Evolutionary conservation across 2,797 vertebrate genomes (phyloP), one percentile per base, ranked within the genome.

Genomic region (Limosa lapponica): DNA sequence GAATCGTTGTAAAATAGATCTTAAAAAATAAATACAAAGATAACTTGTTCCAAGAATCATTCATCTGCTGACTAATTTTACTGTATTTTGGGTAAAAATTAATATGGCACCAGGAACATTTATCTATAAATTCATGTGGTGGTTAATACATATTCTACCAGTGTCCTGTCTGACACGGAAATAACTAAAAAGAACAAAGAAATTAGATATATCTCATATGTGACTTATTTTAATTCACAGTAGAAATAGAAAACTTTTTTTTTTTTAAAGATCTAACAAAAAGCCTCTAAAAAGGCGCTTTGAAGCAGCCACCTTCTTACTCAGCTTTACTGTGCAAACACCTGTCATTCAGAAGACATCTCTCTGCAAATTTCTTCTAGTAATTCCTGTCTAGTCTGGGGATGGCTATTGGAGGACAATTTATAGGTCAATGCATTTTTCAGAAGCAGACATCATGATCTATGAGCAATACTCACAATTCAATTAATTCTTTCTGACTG

Each of bases 11-110:
- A 80, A 90, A 90, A 90, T 18, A 74, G 18, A 58, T 8, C 37
- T 87, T 73, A 59, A 82, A 77, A 80, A 82, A 69, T 19, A 88
- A 85, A 91, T 41, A 46, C 8, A 67, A 67, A 85, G 36, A 80
- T 58, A 92, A 64, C 39, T 65, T 88, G 52, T 95, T 96, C 75
- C 71, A 95, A 75, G 64, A 86, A 28, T 92, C 91, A 93, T 52
- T 95, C 71, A 89, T 82, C 70, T 94, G 22, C 55, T 86, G 72
- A 95, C 91, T 11, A 87, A 94, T 90, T 97, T 96, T 92, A 93
- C 72, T 88, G 49, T n/a, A 79, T 91, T 90, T 82, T 95, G 65
- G 78, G 80, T 89, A 93, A 93, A 97, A 96, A 79, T 64, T 75
- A 91, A 83, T 78, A 30, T 80, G 48, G 52, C 28, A 71, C 24